phyloP scores from a whole-genome alignment of 2,888 invertebrate species.

The Hypselothyrea guttata region DNA sequence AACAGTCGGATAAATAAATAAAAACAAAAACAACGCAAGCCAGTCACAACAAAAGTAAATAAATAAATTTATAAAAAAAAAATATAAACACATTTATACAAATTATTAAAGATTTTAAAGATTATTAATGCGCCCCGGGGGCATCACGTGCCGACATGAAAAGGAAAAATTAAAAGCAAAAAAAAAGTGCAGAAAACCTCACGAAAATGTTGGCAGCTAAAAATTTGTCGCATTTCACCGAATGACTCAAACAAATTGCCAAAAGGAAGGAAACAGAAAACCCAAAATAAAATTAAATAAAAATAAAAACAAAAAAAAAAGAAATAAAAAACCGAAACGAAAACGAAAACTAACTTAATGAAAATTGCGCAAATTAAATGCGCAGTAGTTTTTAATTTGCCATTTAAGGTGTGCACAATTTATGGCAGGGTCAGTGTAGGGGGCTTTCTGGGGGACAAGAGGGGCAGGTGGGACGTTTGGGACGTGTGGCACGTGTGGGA shows the following conservation, averaged over 20 bases:
- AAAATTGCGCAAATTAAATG: constrained; percentile 56
- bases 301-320: no score
- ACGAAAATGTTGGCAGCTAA: constrained; percentile 26
- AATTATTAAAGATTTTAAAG: constrained; percentile 32
- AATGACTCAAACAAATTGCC: constrained; percentile 17
- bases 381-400: constrained; percentile 68
- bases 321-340: no score
- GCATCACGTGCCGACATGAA: constrained; percentile 30
- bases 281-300: no score
- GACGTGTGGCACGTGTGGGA: no score
- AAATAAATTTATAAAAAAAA: constrained; percentile 30
- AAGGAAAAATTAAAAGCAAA: background rate
- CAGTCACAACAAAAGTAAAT: constrained; percentile 20
- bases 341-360: constrained; percentile 20
- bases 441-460: no score
- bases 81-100: background rate
- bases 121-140: constrained; percentile 26
- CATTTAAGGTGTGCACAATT: constrained; percentile 59
- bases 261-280: background rate
- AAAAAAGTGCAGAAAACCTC: background rate
- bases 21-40: constrained; percentile 12
- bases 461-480: no score
- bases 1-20: constrained; percentile 46
- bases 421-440: no score
- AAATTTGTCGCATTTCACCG: constrained; percentile 25